Evolutionary conservation across 2,888 invertebrate species (phyloP).

Genomic region (Philhelius pedissequus): DNA sequence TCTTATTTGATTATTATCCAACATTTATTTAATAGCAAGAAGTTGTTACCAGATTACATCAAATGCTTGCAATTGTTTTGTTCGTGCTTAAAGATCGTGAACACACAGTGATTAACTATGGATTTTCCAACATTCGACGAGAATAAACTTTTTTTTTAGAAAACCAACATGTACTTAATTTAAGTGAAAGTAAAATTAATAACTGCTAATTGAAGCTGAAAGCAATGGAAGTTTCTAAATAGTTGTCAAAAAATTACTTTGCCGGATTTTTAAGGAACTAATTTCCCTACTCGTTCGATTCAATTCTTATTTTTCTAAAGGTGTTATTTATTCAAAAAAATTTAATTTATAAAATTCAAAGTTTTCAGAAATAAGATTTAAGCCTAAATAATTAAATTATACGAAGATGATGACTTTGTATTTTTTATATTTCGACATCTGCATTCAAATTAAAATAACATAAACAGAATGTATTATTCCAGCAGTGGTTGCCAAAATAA

Average conservation of each 20-base stretch:
- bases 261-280: not conserved
- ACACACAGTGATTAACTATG: not conserved
- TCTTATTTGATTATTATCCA: not conserved
- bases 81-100: not conserved
- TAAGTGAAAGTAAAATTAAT: not conserved
- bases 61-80: not conserved
- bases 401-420: not conserved
- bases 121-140: not conserved
- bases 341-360: not conserved
- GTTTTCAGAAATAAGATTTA: too few relatives aligned
- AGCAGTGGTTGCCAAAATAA: conserved; percentile 19
- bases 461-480: conserved; percentile 21
- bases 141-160: not conserved
- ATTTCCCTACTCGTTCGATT: too few relatives aligned
- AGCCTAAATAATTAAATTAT: not conserved
- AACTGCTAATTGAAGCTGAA: not conserved
- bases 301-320: too few relatives aligned
- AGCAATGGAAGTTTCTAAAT: too few relatives aligned
- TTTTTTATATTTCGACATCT: conserved; percentile 4
- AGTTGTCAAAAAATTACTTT: not conserved
- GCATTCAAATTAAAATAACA: not conserved
- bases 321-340: too few relatives aligned
- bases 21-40: not conserved
- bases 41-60: not conserved
- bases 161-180: not conserved